phyloP scores from a whole-genome alignment of 2,113 vertebrate species.

The Gorilla gorilla region DNA sequence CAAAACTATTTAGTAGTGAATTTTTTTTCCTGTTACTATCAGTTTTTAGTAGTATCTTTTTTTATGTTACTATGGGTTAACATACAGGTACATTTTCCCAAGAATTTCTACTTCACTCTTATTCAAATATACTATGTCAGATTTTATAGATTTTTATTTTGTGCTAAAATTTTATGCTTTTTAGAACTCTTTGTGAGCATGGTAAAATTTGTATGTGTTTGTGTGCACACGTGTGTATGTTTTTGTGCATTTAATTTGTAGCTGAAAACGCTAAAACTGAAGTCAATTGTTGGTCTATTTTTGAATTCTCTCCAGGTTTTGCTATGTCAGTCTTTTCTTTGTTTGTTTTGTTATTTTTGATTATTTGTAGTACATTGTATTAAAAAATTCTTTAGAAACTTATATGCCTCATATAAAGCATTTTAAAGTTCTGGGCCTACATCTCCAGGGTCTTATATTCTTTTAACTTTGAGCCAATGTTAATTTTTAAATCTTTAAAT shows the following conservation, averaged over 20 bases:
- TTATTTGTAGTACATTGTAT: background rate
- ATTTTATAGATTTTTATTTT: conserved; percentile 17
- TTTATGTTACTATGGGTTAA: background rate
- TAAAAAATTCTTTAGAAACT: background rate
- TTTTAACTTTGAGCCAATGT: background rate
- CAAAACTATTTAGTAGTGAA: background rate
- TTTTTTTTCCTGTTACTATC: background rate
- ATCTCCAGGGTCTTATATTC: background rate
- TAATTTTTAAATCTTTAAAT: too few relatives aligned
- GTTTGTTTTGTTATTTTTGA: background rate
- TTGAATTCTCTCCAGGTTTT: background rate
- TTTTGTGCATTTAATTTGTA: background rate
- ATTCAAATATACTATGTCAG: background rate
- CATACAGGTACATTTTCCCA: background rate
- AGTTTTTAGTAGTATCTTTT: too few relatives aligned
- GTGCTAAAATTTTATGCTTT: background rate
- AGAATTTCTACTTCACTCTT: conserved; percentile 18
- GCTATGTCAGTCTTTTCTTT: background rate
- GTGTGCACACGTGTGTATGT: background rate
- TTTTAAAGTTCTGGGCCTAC: background rate
- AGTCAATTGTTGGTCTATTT: background rate
- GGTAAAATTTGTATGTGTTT: background rate
- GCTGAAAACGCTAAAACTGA: background rate
- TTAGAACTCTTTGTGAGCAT: background rate
- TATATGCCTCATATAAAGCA: background rate